Conservation (phyloP, 1,140 invertebrate species). For the Coelopa frigida region DNA sequence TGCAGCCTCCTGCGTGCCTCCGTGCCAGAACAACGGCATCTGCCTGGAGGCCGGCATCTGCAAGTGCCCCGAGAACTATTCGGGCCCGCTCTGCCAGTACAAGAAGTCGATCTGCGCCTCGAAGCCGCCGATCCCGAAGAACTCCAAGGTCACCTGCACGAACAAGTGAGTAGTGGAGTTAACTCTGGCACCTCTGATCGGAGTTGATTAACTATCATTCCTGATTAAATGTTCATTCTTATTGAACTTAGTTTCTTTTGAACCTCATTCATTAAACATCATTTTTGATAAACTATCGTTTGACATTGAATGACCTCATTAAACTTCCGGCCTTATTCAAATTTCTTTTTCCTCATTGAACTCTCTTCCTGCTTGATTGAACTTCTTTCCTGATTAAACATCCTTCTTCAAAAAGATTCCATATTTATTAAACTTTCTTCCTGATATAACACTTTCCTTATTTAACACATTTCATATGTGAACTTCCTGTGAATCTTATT, state of each 20-base stretch:
- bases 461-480: too few relatives aligned
- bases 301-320: too few relatives aligned
- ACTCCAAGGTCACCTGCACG: constrained; percentile 57
- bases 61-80: constrained; percentile 62
- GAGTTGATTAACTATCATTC: too few relatives aligned
- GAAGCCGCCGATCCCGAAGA: constrained; percentile 56
- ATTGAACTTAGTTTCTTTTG: too few relatives aligned
- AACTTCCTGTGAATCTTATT: background rate
- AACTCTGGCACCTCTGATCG: too few relatives aligned
- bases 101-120: constrained; percentile 62
- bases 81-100: constrained; percentile 67
- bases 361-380: background rate
- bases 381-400: background rate
- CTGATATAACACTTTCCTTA: too few relatives aligned
- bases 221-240: too few relatives aligned
- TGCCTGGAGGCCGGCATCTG: constrained; percentile 65
- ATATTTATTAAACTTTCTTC: background rate
- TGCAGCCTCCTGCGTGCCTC: constrained; percentile 62
- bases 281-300: too few relatives aligned
- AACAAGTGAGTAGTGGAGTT: constrained; percentile 52
- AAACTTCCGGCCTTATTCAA: too few relatives aligned
- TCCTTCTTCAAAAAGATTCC: background rate
- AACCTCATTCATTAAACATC: too few relatives aligned
- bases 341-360: background rate
- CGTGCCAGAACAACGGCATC: constrained; percentile 71